Conservation (phyloP, 2,888 invertebrate genomes). For the Melieria picta region DNA sequence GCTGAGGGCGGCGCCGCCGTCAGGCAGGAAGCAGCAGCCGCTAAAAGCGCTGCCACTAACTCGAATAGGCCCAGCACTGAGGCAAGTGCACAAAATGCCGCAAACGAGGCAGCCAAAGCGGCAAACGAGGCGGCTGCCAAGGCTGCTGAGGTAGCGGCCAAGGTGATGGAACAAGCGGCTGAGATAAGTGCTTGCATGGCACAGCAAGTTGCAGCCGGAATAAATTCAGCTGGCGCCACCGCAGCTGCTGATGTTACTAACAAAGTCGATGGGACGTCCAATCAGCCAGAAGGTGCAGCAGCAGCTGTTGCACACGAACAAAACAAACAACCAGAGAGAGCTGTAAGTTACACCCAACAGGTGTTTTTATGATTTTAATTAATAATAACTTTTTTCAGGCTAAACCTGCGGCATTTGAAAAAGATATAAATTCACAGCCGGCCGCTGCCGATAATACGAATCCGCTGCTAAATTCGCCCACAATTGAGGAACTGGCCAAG, state of each 20-base stretch:
- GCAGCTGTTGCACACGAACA: neutral
- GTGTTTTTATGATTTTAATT: neutral
- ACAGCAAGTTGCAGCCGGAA: conserved; percentile 8
- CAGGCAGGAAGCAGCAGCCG: conserved; percentile 11
- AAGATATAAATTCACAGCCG: conserved; percentile 10
- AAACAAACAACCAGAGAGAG: neutral
- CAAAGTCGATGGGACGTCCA: neutral
- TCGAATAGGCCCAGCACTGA: conserved; percentile 17
- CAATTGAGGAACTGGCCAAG: conserved; percentile 52
- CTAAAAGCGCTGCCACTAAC: conserved; percentile 31
- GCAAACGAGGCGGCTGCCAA: conserved; percentile 32
- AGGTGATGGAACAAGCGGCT: conserved; percentile 33
- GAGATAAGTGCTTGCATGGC: conserved; percentile 34
- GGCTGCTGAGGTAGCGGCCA: conserved; percentile 27
- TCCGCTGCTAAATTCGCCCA: conserved; percentile 44
- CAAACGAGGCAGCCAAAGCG: conserved; percentile 39
- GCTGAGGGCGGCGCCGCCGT: conserved; percentile 49
- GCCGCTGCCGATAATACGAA: conserved; percentile 14
- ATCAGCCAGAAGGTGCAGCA: conserved; percentile 11
- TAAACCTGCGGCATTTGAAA: neutral
- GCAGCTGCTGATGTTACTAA: neutral
- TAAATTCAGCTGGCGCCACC: neutral
- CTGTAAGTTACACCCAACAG: conserved; percentile 24
- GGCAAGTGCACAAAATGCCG: conserved; percentile 26
- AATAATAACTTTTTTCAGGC: conserved; percentile 9